Evolutionary conservation across 2,888 invertebrate genomes (phyloP).

Genomic region (Drosophila gaucha): DNA sequence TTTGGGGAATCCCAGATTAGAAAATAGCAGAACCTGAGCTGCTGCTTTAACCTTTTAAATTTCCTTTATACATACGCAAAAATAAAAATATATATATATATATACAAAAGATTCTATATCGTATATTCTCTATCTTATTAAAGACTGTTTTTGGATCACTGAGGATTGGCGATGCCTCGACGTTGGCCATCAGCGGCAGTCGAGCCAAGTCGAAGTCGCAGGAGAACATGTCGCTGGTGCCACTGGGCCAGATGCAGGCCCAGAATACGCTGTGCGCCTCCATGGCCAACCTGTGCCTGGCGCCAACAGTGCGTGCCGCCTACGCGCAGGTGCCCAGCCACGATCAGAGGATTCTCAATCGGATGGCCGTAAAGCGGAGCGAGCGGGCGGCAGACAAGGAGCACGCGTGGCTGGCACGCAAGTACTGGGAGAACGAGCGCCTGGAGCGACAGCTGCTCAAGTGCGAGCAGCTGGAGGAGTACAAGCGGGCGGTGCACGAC

Average conservation of each 20-base stretch:
- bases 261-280: conserved; percentile 73
- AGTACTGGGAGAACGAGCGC: conserved; percentile 84
- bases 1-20: no score
- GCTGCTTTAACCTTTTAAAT: no score
- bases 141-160: conserved; percentile 45
- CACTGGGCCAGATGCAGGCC: conserved; percentile 11
- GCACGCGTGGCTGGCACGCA: conserved; percentile 84
- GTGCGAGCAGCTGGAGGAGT: conserved; percentile 83
- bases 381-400: conserved; percentile 80
- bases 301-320: conserved; percentile 79
- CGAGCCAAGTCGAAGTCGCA: conserved; percentile 54
- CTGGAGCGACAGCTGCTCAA: conserved; percentile 82
- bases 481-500: conserved; percentile 80
- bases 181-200: conserved; percentile 62
- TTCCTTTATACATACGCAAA: no score
- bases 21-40: no score
- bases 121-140: not conserved
- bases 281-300: conserved; percentile 83
- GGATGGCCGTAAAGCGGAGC: conserved; percentile 84
- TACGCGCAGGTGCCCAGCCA: conserved; percentile 82
- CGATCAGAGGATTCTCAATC: conserved; percentile 84
- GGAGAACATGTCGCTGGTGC: conserved; percentile 53
- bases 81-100: no score
- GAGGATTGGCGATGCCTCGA: conserved; percentile 11
- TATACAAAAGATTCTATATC: no score